phyloP scores from a whole-genome alignment of 1,140 invertebrate genomes.

The Pentalonia nigronervosa region DNA sequence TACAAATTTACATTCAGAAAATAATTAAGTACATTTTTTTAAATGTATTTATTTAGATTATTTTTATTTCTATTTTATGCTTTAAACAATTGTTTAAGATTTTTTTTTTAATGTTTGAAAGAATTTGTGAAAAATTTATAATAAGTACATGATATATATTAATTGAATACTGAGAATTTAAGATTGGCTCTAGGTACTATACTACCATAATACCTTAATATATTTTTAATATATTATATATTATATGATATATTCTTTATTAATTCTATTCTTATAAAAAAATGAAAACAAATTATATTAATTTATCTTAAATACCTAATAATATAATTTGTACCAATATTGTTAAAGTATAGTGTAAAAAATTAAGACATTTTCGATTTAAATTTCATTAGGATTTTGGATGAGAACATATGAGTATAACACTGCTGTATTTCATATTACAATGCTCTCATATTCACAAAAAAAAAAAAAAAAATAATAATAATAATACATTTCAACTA shows the following conservation, averaged over 20 bases:
- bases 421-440: neutral
- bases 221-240: neutral
- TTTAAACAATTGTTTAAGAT: neutral
- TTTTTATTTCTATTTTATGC: too few species aligned
- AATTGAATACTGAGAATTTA: neutral
- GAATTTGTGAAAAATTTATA: neutral
- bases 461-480: constrained; percentile 23
- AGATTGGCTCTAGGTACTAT: neutral
- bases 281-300: neutral
- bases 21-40: too few species aligned
- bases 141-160: neutral
- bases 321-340: neutral
- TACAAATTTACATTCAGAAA: too few species aligned
- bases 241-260: neutral
- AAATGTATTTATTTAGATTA: too few species aligned
- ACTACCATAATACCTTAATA: neutral
- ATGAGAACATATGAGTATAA: neutral
- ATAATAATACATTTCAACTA: neutral
- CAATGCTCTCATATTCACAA: neutral
- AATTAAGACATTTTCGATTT: neutral
- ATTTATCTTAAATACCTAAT: neutral
- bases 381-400: neutral
- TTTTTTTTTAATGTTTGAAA: neutral
- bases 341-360: neutral
- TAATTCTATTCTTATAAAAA: neutral